Evolutionary conservation across 2,113 vertebrate species (phyloP), one percentile per base, ranked within the genome.

Genomic region (Cinclus cinclus): DNA sequence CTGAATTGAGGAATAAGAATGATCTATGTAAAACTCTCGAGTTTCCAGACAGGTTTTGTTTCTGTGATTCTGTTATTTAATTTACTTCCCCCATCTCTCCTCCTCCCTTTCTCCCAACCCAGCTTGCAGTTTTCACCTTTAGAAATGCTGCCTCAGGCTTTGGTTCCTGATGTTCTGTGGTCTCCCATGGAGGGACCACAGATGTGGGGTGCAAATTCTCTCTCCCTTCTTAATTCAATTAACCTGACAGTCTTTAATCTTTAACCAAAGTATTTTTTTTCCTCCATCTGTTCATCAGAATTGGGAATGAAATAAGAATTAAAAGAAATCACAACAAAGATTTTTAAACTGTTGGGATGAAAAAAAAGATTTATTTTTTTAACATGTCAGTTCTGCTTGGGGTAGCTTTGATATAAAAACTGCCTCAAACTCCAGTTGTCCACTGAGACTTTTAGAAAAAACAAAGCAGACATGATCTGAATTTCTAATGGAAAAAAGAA

Each of bases 151-250:
- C 59, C 41, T 92, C 67, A 71, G 56, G 49, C 59, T 91, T 87
- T 71, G 60, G 52, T 84, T 90, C 62, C 52, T 81, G 69, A 90
- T 93, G 68, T 75, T 76, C 64, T 83, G 28, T 1, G 1, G 39
- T 75, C 44, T 92, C 85, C 92, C 83, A 62, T 8, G 76, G 94
- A 86, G 93, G 82, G 44, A 77, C 56, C 46, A 63, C 60, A 81
- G 76, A 90, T 58, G 65, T 28, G 23, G 68, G 87, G 52, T 75
- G 28, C n/a, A 88, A 78, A 68, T 68, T 78, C 83, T 80, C 58
- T 79, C 55, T 95, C 64, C 53, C n/a, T 81, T 86, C 88, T 87
- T 93, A 94, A 94, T 93, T 93, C 92, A 96, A 92, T 95, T 95
- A 96, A 87, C 28, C 25, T 81, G 52, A 37, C 9, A 56, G 83